Evolutionary conservation across 2,113 vertebrate genomes (phyloP).

Genomic region (Corvus hawaiiensis): DNA sequence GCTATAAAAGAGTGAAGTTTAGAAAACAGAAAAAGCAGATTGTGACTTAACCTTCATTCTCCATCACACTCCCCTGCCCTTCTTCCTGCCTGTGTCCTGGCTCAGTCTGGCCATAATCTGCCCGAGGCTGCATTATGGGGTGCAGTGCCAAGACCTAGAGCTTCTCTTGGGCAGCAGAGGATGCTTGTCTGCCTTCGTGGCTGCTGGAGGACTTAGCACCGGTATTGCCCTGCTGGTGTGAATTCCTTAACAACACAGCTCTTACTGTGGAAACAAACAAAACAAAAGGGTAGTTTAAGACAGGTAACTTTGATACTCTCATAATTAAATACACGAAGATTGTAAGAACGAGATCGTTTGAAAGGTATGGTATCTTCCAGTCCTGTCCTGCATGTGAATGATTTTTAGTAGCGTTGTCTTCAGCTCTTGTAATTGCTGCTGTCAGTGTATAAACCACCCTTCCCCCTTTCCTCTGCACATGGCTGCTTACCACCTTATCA

Average conservation of each 20-base stretch:
- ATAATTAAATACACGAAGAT: not conserved
- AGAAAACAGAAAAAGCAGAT: not conserved
- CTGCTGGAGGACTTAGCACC: not conserved
- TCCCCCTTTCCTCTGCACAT: not conserved
- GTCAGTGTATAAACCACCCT: not conserved
- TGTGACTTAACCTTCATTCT: not conserved
- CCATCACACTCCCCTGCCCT: accelerated
- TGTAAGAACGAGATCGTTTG: not conserved
- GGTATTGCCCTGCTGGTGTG: not conserved
- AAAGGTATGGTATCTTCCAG: not conserved
- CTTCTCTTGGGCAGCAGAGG: not conserved
- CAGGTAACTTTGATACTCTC: not conserved
- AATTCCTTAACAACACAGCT: not conserved
- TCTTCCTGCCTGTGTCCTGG: not conserved
- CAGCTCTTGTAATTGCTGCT: not conserved
- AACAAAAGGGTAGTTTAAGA: not conserved
- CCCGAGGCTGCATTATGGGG: not conserved
- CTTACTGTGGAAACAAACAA: not conserved
- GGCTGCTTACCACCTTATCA: not conserved
- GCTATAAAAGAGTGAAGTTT: not conserved
- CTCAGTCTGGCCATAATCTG: not conserved
- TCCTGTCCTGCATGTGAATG: not conserved
- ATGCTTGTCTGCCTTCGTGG: accelerated
- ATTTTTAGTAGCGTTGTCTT: not conserved
- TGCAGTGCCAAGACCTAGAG: not conserved